Percentiles rank a stretch among this genome's conserved stretches.
These are phyloP conservation scores for Chinchilla lanigera DNA, from an alignment of 2,113 vertebrate species.

Conservation along the genomic window DNA sequence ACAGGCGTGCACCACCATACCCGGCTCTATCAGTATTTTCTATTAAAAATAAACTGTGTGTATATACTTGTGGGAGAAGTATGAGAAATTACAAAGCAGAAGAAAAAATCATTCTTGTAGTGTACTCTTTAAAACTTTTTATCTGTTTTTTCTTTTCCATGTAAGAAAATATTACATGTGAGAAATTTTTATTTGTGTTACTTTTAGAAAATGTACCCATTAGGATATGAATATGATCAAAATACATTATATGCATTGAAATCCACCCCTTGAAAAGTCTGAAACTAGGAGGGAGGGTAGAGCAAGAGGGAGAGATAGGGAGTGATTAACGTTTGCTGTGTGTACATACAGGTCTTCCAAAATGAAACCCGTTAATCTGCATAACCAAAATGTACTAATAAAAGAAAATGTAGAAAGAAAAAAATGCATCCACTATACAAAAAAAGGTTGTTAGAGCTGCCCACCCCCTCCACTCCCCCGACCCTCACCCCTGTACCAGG, in stretches of 20 bases:
- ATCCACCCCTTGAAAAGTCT: not conserved
- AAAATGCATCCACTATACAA: not conserved
- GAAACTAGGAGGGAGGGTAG: not conserved
- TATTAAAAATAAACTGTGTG: not conserved
- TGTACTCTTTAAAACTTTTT: not conserved
- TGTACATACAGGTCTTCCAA: not conserved
- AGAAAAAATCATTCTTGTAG: conserved; percentile 10
- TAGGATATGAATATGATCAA: not conserved
- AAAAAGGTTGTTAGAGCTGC: not conserved
- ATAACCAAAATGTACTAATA: not conserved
- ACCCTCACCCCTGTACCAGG: no score
- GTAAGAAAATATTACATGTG: not conserved
- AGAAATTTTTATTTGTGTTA: not conserved
- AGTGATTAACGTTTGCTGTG: not conserved
- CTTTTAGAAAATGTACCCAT: not conserved
- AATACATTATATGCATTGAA: not conserved
- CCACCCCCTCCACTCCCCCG: no score
- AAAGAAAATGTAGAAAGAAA: not conserved
- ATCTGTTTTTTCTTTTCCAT: not conserved
- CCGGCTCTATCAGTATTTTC: not conserved
- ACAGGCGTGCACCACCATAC: no score
- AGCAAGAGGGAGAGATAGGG: not conserved
- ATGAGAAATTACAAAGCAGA: not conserved
- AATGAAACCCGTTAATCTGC: not conserved
- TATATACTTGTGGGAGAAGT: not conserved